Evolutionary conservation across 2,797 vertebrate genomes (phyloP), one percentile per base, ranked within the genome.

Genomic region (Manis pentadactyla): DNA sequence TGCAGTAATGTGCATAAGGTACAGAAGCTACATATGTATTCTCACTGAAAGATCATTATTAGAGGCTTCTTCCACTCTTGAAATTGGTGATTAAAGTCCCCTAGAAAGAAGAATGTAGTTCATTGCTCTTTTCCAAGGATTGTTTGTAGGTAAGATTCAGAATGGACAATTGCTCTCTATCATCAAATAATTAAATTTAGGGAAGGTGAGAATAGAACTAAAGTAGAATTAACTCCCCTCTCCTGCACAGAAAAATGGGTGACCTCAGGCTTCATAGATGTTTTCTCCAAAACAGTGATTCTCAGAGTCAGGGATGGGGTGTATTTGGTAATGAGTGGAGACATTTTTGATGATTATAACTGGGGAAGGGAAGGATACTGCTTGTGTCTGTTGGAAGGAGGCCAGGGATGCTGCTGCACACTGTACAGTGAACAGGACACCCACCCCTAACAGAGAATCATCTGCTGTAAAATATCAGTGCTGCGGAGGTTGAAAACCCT

Each of bases 251-350:
- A 46, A 46, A 46, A 46, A 46, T 46, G 42, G 42, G 42, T 46
- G 42, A 46, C 42, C 10, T 46, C 34, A 25, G 31, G 31, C 69
- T 77, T 77, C 49, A 25, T 69, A 88, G 64, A 57, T 53, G 31
- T 95, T 93, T 85, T 55, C 37, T 89, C 31, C 81, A 89, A 81
- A 95, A 69, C 29, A 94, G 29, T 37, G 34, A n/a, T 90, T 93
- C 39, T 69, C 12, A 31, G 1, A 85, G 19, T 7, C 21, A 21
- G 31, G 57, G 49, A 10, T 15, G 11, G 23, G 61, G n/a, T 15
- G 25, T 46, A 63, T 88, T 92, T 79, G 51, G 12, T 29, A 74
- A 10, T 95, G 53, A 63, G 23, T 91, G 46, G 19, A 25, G 39
- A 51, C 25, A 29, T 68, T 66, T 78, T 93, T 69, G 46, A 25